A percentile compares a stretch with the other conserved stretches of the same genome.
These are phyloP conservation scores for Vidua chalybeata DNA, from an alignment of 2,113 vertebrate genomes.

Conservation along the genomic window DNA sequence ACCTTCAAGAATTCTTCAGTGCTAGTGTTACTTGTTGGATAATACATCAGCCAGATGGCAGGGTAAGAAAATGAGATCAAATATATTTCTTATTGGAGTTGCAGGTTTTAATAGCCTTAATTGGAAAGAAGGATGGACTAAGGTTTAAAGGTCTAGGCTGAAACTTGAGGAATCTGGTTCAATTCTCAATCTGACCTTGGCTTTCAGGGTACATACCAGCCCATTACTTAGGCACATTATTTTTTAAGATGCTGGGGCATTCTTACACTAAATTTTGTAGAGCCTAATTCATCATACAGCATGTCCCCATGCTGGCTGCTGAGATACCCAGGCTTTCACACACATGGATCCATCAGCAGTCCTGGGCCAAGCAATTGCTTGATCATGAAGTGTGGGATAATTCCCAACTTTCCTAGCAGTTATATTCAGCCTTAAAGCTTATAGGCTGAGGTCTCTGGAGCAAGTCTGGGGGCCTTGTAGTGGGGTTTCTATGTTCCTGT, in stretches of 20 bases:
- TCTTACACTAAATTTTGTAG: background rate
- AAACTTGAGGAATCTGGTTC: background rate
- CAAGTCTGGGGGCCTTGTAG: background rate
- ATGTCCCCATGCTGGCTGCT: background rate
- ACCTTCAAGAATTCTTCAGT: conserved; percentile 31
- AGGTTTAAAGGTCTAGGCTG: background rate
- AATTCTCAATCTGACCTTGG: background rate
- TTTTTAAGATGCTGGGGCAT: background rate
- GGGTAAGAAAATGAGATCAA: conserved; percentile 27
- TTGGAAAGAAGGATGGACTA: background rate
- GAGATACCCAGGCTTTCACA: background rate
- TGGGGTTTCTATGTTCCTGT: background rate
- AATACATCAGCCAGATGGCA: conserved; percentile 48
- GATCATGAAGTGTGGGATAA: background rate
- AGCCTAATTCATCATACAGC: background rate
- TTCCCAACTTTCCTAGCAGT: background rate
- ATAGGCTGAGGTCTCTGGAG: background rate
- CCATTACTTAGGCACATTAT: background rate
- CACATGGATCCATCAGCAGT: background rate
- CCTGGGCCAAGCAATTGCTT: background rate
- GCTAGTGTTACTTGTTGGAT: conserved; percentile 20
- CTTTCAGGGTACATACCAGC: background rate
- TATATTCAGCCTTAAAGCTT: background rate
- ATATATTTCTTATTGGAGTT: background rate
- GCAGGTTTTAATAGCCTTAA: conserved; percentile 20